Conservation (phyloP, 2,888 invertebrate species). For the Dynastes tityus region DNA sequence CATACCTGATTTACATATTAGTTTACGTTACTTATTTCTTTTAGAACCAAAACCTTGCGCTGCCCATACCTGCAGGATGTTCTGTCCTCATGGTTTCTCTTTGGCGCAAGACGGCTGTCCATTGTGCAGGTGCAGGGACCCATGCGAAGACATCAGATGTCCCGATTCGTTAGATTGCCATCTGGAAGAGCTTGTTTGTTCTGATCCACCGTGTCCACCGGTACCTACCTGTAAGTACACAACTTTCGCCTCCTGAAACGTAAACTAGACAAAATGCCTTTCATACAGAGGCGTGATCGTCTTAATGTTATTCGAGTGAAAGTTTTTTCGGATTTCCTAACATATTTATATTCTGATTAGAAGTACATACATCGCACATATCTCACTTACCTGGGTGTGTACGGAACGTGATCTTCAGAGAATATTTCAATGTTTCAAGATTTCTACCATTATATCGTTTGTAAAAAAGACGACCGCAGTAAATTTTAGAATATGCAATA, state of each 20-base stretch:
- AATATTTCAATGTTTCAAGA: background rate
- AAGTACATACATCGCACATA: background rate
- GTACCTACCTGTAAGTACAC: conserved; percentile 82
- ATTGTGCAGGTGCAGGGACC: conserved; percentile 86
- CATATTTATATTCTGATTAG: conserved; percentile 24
- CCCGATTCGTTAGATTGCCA: conserved; percentile 85
- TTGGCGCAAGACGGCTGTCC: conserved; percentile 81
- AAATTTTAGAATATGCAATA: no score
- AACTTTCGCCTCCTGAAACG: conserved; percentile 1
- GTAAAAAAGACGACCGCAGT: no score
- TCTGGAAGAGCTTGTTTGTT: conserved; percentile 84
- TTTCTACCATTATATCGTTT: no score
- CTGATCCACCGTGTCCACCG: conserved; percentile 87
- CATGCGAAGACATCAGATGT: conserved; percentile 83
- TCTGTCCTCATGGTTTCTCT: conserved; percentile 88
- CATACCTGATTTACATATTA: no score
- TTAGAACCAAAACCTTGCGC: conserved; percentile 80
- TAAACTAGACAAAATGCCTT: background rate
- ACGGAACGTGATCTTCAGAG: background rate
- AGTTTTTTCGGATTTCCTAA: conserved; percentile 44
- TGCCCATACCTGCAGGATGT: conserved; percentile 88
- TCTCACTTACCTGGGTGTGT: background rate
- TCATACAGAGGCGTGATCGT: conserved; percentile 24
- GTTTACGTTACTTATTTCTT: background rate
- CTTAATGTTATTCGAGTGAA: conserved; percentile 38